Conservation (phyloP, 2,888 invertebrate species). For the Patella ulyssiponensis region DNA sequence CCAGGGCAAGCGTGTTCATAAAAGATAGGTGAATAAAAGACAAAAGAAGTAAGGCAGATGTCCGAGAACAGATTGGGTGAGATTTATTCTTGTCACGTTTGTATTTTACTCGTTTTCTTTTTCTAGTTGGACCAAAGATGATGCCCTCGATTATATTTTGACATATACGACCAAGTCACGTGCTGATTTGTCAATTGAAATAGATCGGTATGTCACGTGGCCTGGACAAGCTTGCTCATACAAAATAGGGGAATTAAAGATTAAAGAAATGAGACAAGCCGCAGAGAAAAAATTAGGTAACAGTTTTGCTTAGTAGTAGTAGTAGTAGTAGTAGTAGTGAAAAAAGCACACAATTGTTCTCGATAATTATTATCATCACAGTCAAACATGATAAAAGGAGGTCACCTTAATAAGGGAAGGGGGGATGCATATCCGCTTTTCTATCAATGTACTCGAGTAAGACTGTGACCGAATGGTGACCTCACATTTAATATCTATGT, state of each 20-base stretch:
- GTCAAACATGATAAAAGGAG: no score
- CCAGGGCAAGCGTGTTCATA: constrained; percentile 6
- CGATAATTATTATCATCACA: no score
- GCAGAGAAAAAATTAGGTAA: constrained; percentile 64
- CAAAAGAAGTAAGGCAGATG: background rate
- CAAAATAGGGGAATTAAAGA: constrained; percentile 64
- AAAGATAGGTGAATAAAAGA: background rate
- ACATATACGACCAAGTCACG: constrained; percentile 48
- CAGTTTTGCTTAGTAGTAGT: no score
- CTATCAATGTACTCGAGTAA: no score
- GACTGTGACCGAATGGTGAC: no score
- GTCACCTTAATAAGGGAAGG: no score
- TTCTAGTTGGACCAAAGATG: constrained; percentile 62
- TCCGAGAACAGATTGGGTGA: background rate
- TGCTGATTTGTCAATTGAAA: constrained; percentile 50
- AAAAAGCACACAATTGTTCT: no score
- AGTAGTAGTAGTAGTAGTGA: no score
- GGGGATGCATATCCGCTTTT: no score
- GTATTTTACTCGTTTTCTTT: no score
- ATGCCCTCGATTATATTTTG: constrained; percentile 60
- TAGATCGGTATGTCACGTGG: constrained; percentile 69
- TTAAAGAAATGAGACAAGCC: constrained; percentile 58
- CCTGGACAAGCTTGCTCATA: constrained; percentile 69
- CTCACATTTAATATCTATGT: no score
- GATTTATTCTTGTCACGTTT: background rate